Conservation (phyloP, 2,888 invertebrate genomes). For the Archaeoteleia sp. region DNA sequence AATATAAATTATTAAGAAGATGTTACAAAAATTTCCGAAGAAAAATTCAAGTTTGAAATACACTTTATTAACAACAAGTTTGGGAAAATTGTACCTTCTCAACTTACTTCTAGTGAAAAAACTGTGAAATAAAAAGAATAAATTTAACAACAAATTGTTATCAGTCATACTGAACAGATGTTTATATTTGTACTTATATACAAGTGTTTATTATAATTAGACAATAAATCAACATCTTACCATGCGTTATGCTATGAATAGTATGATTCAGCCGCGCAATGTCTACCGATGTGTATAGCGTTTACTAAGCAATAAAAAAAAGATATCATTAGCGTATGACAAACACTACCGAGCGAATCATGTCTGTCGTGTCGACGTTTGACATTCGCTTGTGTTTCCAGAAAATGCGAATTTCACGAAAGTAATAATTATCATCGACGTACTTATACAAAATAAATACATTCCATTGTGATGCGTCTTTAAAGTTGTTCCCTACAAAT, state of each 20-base stretch:
- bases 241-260: slow-evolving; percentile 45
- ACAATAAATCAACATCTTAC: slow-evolving; percentile 49
- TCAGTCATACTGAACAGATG: slow-evolving; percentile 42
- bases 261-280: slow-evolving; percentile 46
- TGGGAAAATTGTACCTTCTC: no score
- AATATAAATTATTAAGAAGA: no score
- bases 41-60: no score
- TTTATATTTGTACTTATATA: slow-evolving; percentile 53
- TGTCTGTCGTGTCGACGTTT: slow-evolving; percentile 12
- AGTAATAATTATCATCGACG: slow-evolving; percentile 13
- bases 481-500: no score
- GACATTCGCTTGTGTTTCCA: slow-evolving; percentile 19
- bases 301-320: slow-evolving; percentile 26
- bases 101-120: no score
- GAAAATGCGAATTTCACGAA: slow-evolving; percentile 26
- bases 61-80: no score
- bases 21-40: no score
- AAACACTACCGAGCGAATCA: slow-evolving; percentile 34
- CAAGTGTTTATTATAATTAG: slow-evolving; percentile 47
- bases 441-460: not conserved
- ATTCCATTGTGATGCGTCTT: no score
- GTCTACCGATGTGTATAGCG: slow-evolving; percentile 34
- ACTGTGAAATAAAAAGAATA: no score
- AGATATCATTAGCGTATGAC: slow-evolving; percentile 34
- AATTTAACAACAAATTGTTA: no score